A percentile compares a stretch with the other conserved stretches of the same genome.
phyloP scores from a whole-genome alignment of 2,888 invertebrate species.

The Drosophila meridionalis region DNA sequence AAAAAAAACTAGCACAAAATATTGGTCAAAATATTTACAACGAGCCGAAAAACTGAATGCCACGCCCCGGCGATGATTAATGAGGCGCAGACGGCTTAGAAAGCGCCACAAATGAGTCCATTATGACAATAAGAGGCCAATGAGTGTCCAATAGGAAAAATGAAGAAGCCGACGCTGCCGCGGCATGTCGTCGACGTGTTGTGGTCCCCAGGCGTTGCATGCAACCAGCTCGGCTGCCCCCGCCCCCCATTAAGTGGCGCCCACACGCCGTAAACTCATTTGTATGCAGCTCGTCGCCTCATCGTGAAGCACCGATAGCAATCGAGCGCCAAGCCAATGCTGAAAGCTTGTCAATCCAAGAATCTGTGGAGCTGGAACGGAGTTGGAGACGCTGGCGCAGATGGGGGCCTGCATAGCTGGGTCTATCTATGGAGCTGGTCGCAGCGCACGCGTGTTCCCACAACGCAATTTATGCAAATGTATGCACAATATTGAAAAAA shows the following conservation, averaged over 20 bases:
- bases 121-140: conserved; percentile 44
- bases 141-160: conserved; percentile 11
- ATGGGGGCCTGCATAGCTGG: conserved; percentile 14
- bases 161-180: conserved; percentile 5
- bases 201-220: conserved; percentile 43
- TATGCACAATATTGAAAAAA: conserved; percentile 56
- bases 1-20: conserved; percentile 66
- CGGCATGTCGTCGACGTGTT: conserved; percentile 43
- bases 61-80: conserved; percentile 64
- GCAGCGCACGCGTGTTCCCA: conserved; percentile 57
- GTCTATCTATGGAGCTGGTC: conserved; percentile 13
- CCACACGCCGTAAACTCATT: conserved; percentile 70
- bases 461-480: conserved; percentile 69
- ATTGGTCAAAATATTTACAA: conserved; percentile 78
- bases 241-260: conserved; percentile 59
- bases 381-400: background rate
- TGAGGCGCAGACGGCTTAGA: conserved; percentile 60
- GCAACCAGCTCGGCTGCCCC: conserved; percentile 16
- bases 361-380: conserved; percentile 5
- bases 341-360: conserved; percentile 68
- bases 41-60: conserved; percentile 52
- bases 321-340: conserved; percentile 68
- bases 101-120: conserved; percentile 60
- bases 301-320: conserved; percentile 34
- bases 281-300: conserved; percentile 67